Conservation (phyloP, 2,888 invertebrate genomes). For the Athalia rosae region DNA sequence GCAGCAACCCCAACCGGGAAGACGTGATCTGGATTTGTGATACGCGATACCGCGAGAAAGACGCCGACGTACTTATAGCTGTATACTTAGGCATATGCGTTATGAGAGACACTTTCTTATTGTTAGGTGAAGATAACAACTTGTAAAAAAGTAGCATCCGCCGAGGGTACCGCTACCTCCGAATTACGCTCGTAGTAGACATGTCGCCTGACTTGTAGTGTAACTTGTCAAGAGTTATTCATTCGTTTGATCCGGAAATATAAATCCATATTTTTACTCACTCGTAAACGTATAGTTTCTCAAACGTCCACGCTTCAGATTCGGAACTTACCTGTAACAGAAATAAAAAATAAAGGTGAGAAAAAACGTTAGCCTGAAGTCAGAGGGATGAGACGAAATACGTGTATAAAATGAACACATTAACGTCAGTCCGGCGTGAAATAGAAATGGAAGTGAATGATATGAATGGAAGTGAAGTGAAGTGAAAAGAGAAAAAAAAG, state of each 20-base stretch:
- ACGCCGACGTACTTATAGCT: conserved; percentile 1
- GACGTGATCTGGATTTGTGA: conserved; percentile 39
- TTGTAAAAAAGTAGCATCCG: conserved; percentile 10
- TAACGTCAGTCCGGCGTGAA: background rate
- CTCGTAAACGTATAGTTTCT: too few relatives aligned
- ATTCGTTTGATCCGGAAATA: background rate
- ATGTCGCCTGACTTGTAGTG: background rate
- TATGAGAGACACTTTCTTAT: background rate
- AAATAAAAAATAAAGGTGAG: background rate
- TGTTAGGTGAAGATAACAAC: conserved; percentile 4
- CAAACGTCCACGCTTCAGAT: background rate
- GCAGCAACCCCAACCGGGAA: conserved; percentile 30
- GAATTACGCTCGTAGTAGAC: background rate
- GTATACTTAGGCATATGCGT: too few relatives aligned
- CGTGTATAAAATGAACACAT: too few relatives aligned
- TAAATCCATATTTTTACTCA: background rate
- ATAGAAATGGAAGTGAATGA: background rate
- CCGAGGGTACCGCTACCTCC: background rate
- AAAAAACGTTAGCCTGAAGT: background rate
- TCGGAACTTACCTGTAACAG: conserved; percentile 30
- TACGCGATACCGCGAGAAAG: conserved; percentile 9
- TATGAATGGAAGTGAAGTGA: background rate
- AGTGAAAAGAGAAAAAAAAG: too few relatives aligned
- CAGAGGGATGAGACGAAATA: background rate
- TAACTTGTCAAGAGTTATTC: too few relatives aligned